Percentiles rank a stretch among this genome's conserved stretches.
phyloP scores from a whole-genome alignment of 2,113 vertebrate genomes.

The Triplophysa tibetana region DNA sequence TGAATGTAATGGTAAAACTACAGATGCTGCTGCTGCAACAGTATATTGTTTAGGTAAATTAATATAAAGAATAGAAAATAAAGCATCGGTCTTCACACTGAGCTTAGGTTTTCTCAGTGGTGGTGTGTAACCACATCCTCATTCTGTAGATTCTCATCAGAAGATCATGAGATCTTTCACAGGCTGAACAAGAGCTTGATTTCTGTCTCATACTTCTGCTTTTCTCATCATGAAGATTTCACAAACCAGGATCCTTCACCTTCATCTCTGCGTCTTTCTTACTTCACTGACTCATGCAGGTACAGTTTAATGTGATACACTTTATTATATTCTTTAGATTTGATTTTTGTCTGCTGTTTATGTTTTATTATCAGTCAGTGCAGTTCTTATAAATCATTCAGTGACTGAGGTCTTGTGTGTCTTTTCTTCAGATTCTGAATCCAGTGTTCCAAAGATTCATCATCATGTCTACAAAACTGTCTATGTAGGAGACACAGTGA shows the following conservation, averaged over 20 bases:
- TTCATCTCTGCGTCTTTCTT: not conserved
- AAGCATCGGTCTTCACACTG: too few species aligned
- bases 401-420: not conserved
- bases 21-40: too few species aligned
- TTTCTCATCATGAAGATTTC: not conserved
- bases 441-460: accelerated
- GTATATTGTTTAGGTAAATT: too few species aligned
- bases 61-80: too few species aligned
- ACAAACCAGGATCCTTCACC: too few species aligned
- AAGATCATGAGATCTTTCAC: not conserved
- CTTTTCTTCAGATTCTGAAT: not conserved
- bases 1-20: too few species aligned
- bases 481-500: not conserved
- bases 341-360: not conserved
- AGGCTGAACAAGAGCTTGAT: not conserved
- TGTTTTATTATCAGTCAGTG: too few species aligned
- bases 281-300: not conserved
- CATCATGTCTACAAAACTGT: slow-evolving; percentile 16
- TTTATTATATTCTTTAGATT: not conserved
- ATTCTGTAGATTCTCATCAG: not conserved
- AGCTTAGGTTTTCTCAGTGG: too few species aligned
- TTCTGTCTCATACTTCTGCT: not conserved
- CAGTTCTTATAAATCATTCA: not conserved
- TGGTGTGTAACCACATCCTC: slow-evolving; percentile 1
- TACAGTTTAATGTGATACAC: not conserved